Evolutionary conservation across 2,113 vertebrate species (phyloP), one percentile per base, ranked within the genome.

Genomic region (Poicephalus gulielmi): DNA sequence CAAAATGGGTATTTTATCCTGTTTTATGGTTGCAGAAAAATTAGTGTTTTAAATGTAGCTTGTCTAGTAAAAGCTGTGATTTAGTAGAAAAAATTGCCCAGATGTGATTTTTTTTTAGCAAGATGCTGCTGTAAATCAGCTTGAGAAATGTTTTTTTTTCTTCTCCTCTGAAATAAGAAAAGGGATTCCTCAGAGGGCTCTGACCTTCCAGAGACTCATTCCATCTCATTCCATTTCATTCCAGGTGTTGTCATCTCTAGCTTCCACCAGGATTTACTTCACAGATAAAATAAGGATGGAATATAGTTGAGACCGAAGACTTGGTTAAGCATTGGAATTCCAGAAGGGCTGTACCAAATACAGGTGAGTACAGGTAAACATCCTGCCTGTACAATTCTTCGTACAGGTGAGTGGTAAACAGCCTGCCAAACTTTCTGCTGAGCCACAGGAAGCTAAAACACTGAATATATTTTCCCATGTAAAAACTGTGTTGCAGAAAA

Each of bases 11-110:
- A 35, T 82, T 96, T 94, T 95, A 87, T 83, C 63, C 86, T 76
- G 4, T 35, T 85, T 79, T 67, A 96, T 4, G 39, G 93, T 41
- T 80, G 49, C 50, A 71, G 83, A 93, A 91, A 98, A 96, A 94
- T 63, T 81, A 88, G 92, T 88, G 96, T 94, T 94, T 96, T 83
- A 89, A 86, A 95, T 30, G 80, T 46, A 49, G 35, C 74, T 83
- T 79, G 66, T 95, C 78, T 71, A 83, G 86, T 92, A 92, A 88
- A 83, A 71, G 70, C 12, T n/a, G 52, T 86, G 89, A 95, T 95
- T 95, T 88, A 92, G 60, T 41, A 86, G 43, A 80, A 91, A 88
- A 87, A 95, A 93, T 59, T 47, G 74, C 77, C 83, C 69, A 74
- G 88, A 85, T 83, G n/a, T 60, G 87, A 92, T 87, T 93, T 94